Evolutionary conservation across 2,113 vertebrate species (phyloP), one percentile per base, ranked within the genome.

Genomic region (Synchiropus splendidus): DNA sequence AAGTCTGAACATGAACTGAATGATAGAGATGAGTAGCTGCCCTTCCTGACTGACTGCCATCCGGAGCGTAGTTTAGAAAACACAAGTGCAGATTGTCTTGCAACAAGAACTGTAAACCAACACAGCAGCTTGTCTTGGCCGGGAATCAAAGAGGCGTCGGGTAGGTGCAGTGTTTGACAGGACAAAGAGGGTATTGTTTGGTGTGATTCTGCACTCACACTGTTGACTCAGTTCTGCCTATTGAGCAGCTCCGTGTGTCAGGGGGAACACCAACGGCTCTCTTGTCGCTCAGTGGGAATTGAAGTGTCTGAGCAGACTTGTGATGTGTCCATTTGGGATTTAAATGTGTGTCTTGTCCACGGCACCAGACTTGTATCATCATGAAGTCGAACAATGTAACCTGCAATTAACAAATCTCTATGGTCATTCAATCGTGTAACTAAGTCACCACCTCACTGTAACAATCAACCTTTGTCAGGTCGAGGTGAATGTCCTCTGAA

Each of bases 51-150:
- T n/a, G n/a, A 27, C 8, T 8, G 58, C 69, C 77, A 83, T 72
- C 82, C 82, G 55, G 75, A 81, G 85, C 83, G 64, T 78, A 84
- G 74, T 83, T 76, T 89, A 88, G 91, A 89, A 88, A 90, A 89
- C 83, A 88, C 74, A 85, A 88, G 69, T 69, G 61, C 74, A 84
- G 76, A 87, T 88, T 90, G 82, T 89, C 89, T 89, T 85, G 83
- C 81, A 84, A 85, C 75, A 87, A 87, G 87, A 85, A 71, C 70
- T 82, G 85, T 86, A 89, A 86, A 86, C 83, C 81, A 84, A 82
- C 84, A 75, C 79, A 78, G 85, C 83, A 82, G 75, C 89, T 90
- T 85, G 85, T 86, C 75, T 94, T 93, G 88, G 88, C 87, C 80
- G 56, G 17, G 64, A 70, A 89, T 94, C 86, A 91, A 83, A 92